Evolutionary conservation across 2,888 invertebrate species (phyloP).

Genomic region (Branchellion lobata): DNA sequence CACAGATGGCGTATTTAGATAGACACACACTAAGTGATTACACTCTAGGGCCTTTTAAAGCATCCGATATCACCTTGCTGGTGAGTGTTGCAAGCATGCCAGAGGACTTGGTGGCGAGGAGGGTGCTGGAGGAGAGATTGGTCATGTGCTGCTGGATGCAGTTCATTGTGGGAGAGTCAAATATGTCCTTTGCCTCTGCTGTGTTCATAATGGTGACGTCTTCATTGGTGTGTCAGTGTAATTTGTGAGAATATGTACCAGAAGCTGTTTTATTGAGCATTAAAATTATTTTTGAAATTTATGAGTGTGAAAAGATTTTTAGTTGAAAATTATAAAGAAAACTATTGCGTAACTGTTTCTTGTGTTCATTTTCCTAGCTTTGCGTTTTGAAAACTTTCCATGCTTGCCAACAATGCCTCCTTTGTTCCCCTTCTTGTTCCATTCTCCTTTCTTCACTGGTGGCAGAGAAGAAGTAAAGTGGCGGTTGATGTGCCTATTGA

Average conservation of each 20-base stretch:
- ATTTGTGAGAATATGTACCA: too few relatives aligned
- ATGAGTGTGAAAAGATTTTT: background rate
- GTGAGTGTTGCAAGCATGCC: background rate
- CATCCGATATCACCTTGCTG: too few relatives aligned
- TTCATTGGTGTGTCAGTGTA: too few relatives aligned
- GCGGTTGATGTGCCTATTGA: conserved; percentile 88
- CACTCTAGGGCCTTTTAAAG: too few relatives aligned
- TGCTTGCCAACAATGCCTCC: conserved; percentile 60
- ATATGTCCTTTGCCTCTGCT: background rate
- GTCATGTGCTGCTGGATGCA: background rate
- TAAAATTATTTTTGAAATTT: too few relatives aligned
- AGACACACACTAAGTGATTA: too few relatives aligned
- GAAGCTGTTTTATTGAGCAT: too few relatives aligned
- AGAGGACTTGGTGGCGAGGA: too few relatives aligned
- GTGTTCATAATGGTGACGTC: too few relatives aligned
- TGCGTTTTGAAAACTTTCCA: conserved; percentile 69
- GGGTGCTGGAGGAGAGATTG: background rate
- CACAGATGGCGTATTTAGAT: too few relatives aligned
- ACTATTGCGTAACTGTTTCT: conserved; percentile 90
- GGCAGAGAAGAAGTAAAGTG: conserved; percentile 70
- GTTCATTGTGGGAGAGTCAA: conserved; percentile 9
- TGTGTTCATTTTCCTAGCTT: conserved; percentile 79
- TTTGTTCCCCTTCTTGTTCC: conserved; percentile 80
- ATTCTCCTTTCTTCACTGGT: conserved; percentile 70
- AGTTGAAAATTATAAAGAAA: too few relatives aligned